Base-by-base conservation (phyloP, 2,113 vertebrate species). In the Hypomesus transpacificus region DNA sequence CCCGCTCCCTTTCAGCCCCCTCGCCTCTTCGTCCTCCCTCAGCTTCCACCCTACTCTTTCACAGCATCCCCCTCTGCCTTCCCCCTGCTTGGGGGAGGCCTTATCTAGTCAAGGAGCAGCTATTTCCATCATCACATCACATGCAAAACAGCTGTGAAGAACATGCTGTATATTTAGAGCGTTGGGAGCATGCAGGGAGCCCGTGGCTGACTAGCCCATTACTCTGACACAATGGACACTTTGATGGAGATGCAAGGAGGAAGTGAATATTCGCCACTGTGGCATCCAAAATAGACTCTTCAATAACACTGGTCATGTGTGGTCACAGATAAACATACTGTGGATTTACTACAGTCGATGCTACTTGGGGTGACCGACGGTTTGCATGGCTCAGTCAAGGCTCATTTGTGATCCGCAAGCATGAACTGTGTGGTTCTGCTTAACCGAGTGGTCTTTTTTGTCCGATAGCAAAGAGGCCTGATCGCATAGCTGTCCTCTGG, bases 141-240 rank as follows among this genome's bases (percentile, higher is more conserved):
- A 93, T 93, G 92, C 91, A 90, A 89, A 92, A 91, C 91, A 89
- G 91, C 92, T 91, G 90, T 89, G 89, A 86, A 79, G 86, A 90
- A 81, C 83, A 81, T 81, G 65, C 79, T 82, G 79, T 92, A 90
- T 89, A 90, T 92, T 91, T 92, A 90, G 89, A 54, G 79, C 82
- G 85, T 87, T 89, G 85, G 87, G 85, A 88, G 87, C 74, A 74
- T 64, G 85, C 88, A 65, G 70, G 75, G 83, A 71, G 82, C 86
- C 81, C 83, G 77, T 53, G 84, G 87, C 86, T 79, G 84, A 85
- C 85, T 81, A 81, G 79, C 76, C 77, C 84, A 85, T 91, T 91
- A 88, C 74, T 54, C 76, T 81, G 20, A 59, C 84, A 91, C 87
- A 89, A 92, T 89, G 80, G 86, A 85, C 85, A 90, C 89, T 90